These are phyloP conservation scores for Grapholita molesta DNA, from an alignment of 1,140 invertebrate species.

Conservation along the genomic window DNA sequence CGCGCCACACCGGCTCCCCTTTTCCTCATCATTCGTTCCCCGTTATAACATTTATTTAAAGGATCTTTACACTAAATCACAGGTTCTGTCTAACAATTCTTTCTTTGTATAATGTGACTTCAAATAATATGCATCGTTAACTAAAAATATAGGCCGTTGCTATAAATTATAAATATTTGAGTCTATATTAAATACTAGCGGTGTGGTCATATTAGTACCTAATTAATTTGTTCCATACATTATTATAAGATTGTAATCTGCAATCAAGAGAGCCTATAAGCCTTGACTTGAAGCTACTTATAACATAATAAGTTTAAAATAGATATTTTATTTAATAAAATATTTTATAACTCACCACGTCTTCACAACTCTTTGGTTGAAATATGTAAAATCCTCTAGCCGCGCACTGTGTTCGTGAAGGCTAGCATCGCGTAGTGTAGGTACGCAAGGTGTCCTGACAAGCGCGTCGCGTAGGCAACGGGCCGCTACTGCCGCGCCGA, in stretches of 20 bases:
- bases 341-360: neutral
- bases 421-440: conserved; percentile 14
- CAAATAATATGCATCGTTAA: neutral
- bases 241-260: neutral
- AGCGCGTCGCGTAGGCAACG: conserved; percentile 54
- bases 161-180: neutral
- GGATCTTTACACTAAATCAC: neutral
- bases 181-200: neutral
- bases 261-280: neutral
- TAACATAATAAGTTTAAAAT: neutral
- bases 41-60: conserved; percentile 7
- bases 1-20: neutral
- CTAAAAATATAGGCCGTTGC: neutral
- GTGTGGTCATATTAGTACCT: neutral
- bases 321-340: neutral
- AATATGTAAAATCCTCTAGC: neutral
- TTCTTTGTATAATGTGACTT: neutral
- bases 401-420: conserved; percentile 12
- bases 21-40: conserved; percentile 1
- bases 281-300: neutral
- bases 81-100: neutral
- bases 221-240: neutral
- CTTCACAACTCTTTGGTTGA: neutral
- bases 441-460: conserved; percentile 23
- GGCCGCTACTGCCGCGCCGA: conserved; percentile 55